Conservation (phyloP, 2,797 vertebrate genomes). For the Megalops cyprinoides region DNA sequence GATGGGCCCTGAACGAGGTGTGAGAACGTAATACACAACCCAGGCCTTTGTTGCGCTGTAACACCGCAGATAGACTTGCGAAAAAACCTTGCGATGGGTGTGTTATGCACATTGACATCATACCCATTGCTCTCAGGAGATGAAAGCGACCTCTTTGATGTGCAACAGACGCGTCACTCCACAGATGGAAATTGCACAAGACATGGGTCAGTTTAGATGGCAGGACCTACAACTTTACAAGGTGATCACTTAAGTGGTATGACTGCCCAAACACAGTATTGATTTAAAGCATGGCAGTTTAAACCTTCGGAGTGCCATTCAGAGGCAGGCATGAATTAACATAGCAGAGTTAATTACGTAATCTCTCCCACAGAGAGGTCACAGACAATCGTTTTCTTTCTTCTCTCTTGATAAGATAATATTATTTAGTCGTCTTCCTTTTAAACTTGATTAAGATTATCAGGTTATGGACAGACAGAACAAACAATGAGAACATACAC, state of each 20-base stretch:
- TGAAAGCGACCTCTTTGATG: slow-evolving; percentile 29
- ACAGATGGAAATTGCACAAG: background rate
- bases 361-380: background rate
- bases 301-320: background rate
- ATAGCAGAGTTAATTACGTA: background rate
- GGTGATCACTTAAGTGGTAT: background rate
- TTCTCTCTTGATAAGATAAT: background rate
- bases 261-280: background rate
- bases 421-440: background rate
- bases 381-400: slow-evolving; percentile 19
- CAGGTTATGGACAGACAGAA: background rate
- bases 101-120: slow-evolving; percentile 27
- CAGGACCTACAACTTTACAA: background rate
- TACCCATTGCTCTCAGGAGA: slow-evolving; percentile 37
- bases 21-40: slow-evolving; percentile 44
- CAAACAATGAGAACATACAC: background rate
- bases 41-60: slow-evolving; percentile 27
- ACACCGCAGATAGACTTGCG: slow-evolving; percentile 30
- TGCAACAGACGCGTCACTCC: slow-evolving; percentile 32
- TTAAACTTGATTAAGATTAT: slow-evolving; percentile 4
- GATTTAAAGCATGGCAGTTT: background rate
- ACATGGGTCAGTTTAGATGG: background rate
- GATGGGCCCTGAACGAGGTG: slow-evolving; percentile 37
- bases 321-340: background rate
- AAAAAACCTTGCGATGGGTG: slow-evolving; percentile 38